Evolutionary conservation across 2,113 vertebrate species (phyloP), one percentile per base, ranked within the genome.

Genomic region (Notarius quadriscutis): DNA sequence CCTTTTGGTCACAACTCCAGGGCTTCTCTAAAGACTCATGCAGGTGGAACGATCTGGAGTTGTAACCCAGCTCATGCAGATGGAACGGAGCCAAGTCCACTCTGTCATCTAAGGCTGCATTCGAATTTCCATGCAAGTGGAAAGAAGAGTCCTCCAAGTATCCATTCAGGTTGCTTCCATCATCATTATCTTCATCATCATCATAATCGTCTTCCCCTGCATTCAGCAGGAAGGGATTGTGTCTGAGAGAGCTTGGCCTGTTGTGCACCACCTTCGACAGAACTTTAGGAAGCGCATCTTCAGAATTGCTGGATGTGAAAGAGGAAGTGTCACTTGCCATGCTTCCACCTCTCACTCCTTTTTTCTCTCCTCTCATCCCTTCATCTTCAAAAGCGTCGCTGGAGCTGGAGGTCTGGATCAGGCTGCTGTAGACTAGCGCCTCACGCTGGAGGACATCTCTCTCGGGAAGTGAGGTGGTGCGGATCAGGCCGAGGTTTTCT

Each of bases 171-270:
- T 94, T 94, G 86, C 94, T 91, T 0, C 88, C 92, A 1, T 94
- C 92, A 0, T 92, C 91, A 0, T 91, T 95, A 27, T 96, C 97
- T 2, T 96, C 93, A 2, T 93, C 94, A 25, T 92, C 92, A 58
- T 95, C 94, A 84, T 96, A 95, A 15, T 94, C 92, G 0, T 95
- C 94, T 67, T 96, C 96, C 0, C 94, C 91, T 0, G 95, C 91
- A 0, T 94, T 96, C n/a, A 96, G 91, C 84, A 98, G 94, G 93
- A 99, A 99, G 2, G 98, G 98, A 74, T 99, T 99, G 83, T 96
- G 97, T 2, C 96, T 90, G 93, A 95, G 88, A 83, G 91, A 87
- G 89, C 94, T 96, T 78, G 88, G 90, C 84, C 93, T 87, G 86
- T 95, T 92, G 92, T 94, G 41, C 89, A 90, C 87, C 86, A 97